Percentiles rank a stretch among this genome's conserved stretches.
phyloP scores from a whole-genome alignment of 2,113 vertebrate species.

The Mungos mungo region DNA sequence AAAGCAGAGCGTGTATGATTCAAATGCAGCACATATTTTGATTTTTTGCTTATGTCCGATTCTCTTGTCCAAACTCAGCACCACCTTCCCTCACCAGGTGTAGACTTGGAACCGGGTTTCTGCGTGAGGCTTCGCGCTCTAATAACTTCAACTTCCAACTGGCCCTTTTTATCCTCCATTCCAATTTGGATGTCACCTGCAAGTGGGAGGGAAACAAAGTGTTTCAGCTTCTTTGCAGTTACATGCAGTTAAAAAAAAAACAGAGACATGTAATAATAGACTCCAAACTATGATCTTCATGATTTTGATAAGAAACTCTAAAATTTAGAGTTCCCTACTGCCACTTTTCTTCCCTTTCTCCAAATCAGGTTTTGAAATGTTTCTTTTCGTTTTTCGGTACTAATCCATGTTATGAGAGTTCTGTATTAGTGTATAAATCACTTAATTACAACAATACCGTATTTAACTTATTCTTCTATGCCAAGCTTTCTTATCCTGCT shows the following conservation, averaged over 20 bases:
- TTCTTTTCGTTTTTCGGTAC: background rate
- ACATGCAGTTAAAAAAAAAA: background rate
- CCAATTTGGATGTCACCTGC: conserved; percentile 98
- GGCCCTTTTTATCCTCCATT: conserved; percentile 98
- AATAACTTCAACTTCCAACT: conserved; percentile 98
- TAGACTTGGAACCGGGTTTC: conserved; percentile 97
- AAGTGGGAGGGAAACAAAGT: background rate
- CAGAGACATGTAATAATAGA: accelerated
- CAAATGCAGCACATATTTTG: background rate
- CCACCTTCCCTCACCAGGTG: conserved; percentile 89
- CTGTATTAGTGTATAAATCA: background rate
- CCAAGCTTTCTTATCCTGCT: background rate
- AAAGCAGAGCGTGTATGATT: background rate
- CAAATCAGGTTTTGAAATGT: background rate
- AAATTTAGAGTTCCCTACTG: background rate
- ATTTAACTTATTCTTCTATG: background rate
- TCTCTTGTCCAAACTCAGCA: background rate
- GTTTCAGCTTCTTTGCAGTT: background rate
- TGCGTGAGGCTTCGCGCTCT: conserved; percentile 96
- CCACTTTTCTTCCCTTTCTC: background rate
- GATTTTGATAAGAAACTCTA: background rate
- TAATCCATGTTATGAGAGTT: background rate
- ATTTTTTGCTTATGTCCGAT: background rate
- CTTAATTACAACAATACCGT: background rate
- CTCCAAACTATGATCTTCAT: background rate